A percentile compares a stretch with the other conserved stretches of the same genome.
These are phyloP conservation scores for Cephalotes varians DNA, from an alignment of 2,888 invertebrate species.

Conservation along the genomic window DNA sequence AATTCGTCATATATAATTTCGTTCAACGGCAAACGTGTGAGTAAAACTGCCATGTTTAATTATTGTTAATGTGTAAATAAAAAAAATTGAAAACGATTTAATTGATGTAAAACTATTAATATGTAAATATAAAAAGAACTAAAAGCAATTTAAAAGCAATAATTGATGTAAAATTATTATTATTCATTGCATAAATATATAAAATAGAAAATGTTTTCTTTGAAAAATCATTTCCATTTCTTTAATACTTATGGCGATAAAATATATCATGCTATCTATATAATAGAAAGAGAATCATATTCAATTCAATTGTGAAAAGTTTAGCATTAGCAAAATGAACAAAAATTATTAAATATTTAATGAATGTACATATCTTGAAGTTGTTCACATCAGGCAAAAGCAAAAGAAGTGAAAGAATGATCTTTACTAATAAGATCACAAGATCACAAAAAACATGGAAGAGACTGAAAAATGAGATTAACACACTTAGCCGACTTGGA, in stretches of 20 bases:
- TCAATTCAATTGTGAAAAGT: neutral
- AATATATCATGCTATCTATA: neutral
- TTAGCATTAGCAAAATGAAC: neutral
- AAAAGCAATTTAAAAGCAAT: neutral
- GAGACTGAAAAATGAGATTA: neutral
- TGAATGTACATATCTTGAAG: neutral
- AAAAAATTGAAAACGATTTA: neutral
- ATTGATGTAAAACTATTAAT: conserved; percentile 13
- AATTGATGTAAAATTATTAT: conserved; percentile 19
- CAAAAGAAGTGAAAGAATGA: neutral
- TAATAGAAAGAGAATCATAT: neutral
- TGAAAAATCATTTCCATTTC: neutral
- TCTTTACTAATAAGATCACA: neutral
- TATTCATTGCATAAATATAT: neutral
- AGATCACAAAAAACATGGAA: neutral
- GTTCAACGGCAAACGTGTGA: neutral
- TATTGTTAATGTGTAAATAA: neutral
- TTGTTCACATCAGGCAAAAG: neutral
- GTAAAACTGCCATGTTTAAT: neutral
- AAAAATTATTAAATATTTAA: neutral
- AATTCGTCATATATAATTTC: conserved; percentile 13
- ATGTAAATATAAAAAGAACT: neutral
- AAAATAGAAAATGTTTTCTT: neutral
- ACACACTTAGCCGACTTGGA: neutral
- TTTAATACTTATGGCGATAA: neutral